Conservation (phyloP, 2,797 vertebrate genomes). For the Agapornis canus region DNA sequence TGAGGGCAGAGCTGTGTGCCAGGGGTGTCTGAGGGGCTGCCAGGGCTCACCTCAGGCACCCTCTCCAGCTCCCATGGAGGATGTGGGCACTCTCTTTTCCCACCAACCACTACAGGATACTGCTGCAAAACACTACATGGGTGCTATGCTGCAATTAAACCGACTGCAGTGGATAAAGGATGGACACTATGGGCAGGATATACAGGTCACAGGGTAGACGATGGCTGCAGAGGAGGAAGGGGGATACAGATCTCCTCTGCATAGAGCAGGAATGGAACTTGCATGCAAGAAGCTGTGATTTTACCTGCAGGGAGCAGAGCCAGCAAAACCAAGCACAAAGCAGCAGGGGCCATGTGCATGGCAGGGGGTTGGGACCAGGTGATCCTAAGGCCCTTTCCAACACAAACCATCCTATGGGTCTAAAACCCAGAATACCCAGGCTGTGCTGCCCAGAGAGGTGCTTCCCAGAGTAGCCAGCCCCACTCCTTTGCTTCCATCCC, state of each 20-base stretch:
- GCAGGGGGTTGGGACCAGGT: neutral
- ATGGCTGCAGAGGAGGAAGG: neutral
- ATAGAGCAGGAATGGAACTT: neutral
- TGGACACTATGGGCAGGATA: neutral
- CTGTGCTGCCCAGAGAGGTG: neutral
- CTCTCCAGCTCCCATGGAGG: neutral
- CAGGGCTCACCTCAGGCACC: neutral
- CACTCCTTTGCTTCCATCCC: neutral
- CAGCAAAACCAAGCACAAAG: neutral
- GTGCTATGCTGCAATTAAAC: neutral
- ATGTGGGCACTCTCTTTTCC: neutral
- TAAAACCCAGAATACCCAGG: neutral
- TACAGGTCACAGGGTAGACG: neutral
- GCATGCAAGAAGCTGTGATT: neutral
- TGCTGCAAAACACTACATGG: neutral
- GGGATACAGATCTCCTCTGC: neutral
- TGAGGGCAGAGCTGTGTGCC: neutral
- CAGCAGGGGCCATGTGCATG: neutral
- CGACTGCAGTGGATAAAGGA: accelerated
- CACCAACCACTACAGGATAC: neutral
- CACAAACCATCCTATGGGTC: neutral
- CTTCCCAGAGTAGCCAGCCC: neutral
- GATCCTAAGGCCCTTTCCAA: neutral
- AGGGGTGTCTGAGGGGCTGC: neutral
- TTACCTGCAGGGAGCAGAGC: neutral